Percentiles rank a stretch among this genome's conserved stretches.
phyloP scores from a whole-genome alignment of 2,797 vertebrate genomes.

The Staurois parvus region DNA sequence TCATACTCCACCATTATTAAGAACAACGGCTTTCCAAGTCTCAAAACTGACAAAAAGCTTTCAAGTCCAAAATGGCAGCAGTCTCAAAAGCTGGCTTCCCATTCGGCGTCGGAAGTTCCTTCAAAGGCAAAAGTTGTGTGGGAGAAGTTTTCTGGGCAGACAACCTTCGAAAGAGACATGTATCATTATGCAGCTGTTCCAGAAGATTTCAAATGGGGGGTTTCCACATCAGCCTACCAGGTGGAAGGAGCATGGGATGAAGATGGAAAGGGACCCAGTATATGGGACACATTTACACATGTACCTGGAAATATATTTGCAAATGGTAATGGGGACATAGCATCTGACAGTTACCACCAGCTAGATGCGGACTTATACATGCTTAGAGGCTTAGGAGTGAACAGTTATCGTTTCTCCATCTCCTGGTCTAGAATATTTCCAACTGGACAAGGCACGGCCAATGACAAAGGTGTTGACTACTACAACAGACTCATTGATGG shows the following conservation, averaged over 20 bases:
- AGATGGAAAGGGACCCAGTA: constrained; percentile 88
- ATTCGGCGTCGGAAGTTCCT: constrained; percentile 85
- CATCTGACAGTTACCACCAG: constrained; percentile 91
- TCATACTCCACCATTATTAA: constrained; percentile 82
- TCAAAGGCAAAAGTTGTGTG: constrained; percentile 87
- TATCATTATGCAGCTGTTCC: constrained; percentile 88
- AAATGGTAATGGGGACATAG: constrained; percentile 79
- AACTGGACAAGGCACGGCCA: constrained; percentile 79
- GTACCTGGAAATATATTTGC: constrained; percentile 75
- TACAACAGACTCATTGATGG: constrained; percentile 88
- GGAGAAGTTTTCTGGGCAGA: constrained; percentile 87
- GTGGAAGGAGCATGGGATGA: constrained; percentile 92
- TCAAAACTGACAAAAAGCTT: background rate
- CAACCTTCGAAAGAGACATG: constrained; percentile 81
- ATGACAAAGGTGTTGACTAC: constrained; percentile 85
- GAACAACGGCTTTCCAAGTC: constrained; percentile 83
- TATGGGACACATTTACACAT: constrained; percentile 91
- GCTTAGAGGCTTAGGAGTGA: constrained; percentile 84
- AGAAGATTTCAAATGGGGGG: constrained; percentile 86
- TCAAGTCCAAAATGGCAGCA: constrained; percentile 7
- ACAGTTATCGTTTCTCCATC: constrained; percentile 89
- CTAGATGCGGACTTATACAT: constrained; percentile 87
- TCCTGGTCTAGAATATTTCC: constrained; percentile 96
- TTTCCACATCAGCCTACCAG: constrained; percentile 91
- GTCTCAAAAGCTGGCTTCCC: constrained; percentile 45